Evolutionary conservation across 2,113 vertebrate species (phyloP).

Genomic region (Arenaria interpres): DNA sequence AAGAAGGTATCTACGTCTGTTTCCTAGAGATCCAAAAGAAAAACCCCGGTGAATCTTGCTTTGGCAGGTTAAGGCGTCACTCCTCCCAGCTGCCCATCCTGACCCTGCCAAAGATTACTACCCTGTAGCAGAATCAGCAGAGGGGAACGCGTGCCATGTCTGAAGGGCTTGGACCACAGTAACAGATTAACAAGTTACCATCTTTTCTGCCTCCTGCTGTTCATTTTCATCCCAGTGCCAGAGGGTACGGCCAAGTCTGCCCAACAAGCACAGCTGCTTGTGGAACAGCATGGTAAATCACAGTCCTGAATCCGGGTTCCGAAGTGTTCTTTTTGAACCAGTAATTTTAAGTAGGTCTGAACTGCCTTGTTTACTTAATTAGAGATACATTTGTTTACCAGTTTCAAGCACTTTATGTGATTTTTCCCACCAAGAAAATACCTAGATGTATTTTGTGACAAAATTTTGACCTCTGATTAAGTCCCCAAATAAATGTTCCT

Average conservation of each 20-base stretch:
- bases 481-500: background rate
- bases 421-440: background rate
- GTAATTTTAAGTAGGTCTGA: background rate
- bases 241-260: background rate
- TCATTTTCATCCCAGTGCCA: background rate
- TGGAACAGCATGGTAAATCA: background rate
- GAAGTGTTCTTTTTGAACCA: background rate
- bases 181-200: background rate
- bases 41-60: background rate
- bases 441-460: background rate
- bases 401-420: background rate
- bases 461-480: background rate
- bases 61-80: background rate
- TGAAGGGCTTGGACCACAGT: background rate
- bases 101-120: background rate
- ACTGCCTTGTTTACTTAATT: background rate
- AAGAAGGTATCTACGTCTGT: background rate
- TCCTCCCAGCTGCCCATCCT: background rate
- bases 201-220: background rate
- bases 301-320: background rate
- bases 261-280: background rate
- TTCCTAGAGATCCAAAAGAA: background rate
- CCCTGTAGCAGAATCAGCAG: background rate
- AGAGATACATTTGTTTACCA: background rate
- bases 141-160: background rate